Conservation (phyloP, 2,113 vertebrate species). For the Varanus salvator region DNA sequence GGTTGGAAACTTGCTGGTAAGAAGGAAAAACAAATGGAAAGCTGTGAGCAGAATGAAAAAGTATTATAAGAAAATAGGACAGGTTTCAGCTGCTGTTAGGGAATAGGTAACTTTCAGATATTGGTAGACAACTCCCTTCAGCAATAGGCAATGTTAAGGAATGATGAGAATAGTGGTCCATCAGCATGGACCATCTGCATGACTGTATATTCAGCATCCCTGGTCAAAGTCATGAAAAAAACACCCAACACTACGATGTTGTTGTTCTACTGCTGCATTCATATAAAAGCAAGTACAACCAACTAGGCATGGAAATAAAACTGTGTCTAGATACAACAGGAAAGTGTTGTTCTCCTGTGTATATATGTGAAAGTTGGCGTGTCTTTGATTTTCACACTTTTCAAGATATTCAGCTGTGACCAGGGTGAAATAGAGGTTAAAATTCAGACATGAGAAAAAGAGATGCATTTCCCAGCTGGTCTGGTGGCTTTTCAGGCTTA, state of each 20-base stretch:
- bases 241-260: background rate
- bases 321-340: background rate
- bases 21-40: background rate
- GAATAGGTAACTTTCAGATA: no score
- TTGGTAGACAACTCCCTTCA: no score
- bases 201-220: no score
- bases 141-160: no score
- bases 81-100: background rate
- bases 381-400: conserved; percentile 11
- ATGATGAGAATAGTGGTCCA: no score
- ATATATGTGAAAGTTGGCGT: background rate
- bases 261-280: background rate
- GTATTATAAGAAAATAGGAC: background rate
- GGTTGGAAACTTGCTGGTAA: background rate
- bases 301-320: background rate
- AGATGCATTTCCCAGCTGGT: conserved; percentile 40
- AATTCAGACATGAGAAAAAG: conserved; percentile 5
- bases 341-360: background rate
- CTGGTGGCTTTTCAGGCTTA: conserved; percentile 45
- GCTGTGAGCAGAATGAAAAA: background rate
- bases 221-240: background rate
- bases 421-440: conserved; percentile 41
- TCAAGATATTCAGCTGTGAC: conserved; percentile 23
- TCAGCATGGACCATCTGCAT: no score
- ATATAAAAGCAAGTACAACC: background rate